Evolutionary conservation across 2,113 vertebrate species (phyloP), one percentile per base, ranked within the genome.

Genomic region (Corythornis cristatus): DNA sequence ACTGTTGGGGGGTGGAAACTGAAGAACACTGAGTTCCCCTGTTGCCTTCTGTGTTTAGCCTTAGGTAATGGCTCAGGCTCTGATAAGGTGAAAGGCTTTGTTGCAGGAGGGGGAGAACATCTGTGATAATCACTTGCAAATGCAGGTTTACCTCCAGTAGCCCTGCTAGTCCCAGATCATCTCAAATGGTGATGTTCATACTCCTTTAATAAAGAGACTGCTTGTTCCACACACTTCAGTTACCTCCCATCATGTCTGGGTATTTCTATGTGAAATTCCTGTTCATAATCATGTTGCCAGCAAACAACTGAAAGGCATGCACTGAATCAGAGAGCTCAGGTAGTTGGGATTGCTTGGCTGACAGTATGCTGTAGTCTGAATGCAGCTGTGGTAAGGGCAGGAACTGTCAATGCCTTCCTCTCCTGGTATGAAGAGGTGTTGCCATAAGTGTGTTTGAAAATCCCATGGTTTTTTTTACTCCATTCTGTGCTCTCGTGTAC

Each of bases 1-100:
- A n/a, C 0, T 0, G 9, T 60, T 65, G 56, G 0, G 3, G 10
- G 25, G 35, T n/a, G 33, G 6, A 43, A 64, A 40, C 50, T 42
- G 13, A 71, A 75, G 45, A 6, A 72, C 82, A 57, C n/a, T 21
- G 51, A n/a, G 76, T 74, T 80, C 60, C 26, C 11, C 3, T 8
- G 7, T 62, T 83, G 15, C 11, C 46, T 78, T 78, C 78, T 65
- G 14, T 72, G 42, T 72, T 89, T 37, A 54, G 62, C 57, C 23
- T 43, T 45, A 87, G 40, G 19, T 48, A 0, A 1, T 23, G 29
- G 35, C 62, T 85, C 23, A 61, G 46, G n/a, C 50, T 81, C 0
- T 13, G 33, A 29, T 37, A 40, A 87, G 6, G 23, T 70, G 45
- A 42, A 91, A 62, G 35, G 62, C 37, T 88, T 91, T 90, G 11